Evolutionary conservation across 1,140 invertebrate genomes (phyloP).

Genomic region (Pseudobourletiella spinata): DNA sequence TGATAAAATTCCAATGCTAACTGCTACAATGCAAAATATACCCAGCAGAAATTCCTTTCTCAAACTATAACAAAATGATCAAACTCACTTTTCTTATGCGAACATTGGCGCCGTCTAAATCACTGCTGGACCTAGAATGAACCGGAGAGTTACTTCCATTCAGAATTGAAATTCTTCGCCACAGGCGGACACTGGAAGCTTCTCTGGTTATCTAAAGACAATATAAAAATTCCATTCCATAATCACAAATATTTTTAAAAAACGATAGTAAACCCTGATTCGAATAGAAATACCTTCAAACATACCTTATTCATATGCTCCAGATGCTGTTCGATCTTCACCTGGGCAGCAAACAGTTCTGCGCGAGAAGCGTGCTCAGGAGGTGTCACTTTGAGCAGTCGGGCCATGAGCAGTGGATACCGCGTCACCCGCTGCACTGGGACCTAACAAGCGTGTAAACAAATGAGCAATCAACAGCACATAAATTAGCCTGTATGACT

Average conservation of each 20-base stretch:
- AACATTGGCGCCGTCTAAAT: slow-evolving; percentile 29
- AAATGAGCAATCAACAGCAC: background rate
- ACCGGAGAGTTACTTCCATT: slow-evolving; percentile 41
- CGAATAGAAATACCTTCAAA: background rate
- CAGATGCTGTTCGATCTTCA: slow-evolving; percentile 84
- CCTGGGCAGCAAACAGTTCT: slow-evolving; percentile 68
- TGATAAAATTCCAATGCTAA: background rate
- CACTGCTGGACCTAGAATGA: slow-evolving; percentile 22
- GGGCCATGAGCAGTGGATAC: slow-evolving; percentile 81
- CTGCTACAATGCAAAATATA: background rate
- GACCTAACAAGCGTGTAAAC: slow-evolving; percentile 56
- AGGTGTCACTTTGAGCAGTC: slow-evolving; percentile 84
- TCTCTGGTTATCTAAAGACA: slow-evolving; percentile 63
- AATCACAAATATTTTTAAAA: background rate
- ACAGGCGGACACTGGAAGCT: slow-evolving; percentile 72
- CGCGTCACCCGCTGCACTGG: slow-evolving; percentile 83
- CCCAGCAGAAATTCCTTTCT: background rate
- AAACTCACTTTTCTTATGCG: slow-evolving; percentile 30
- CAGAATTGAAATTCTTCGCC: slow-evolving; percentile 76
- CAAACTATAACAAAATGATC: background rate
- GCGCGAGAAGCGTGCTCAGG: slow-evolving; percentile 62
- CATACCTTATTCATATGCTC: slow-evolving; percentile 85
- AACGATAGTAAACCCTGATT: background rate
- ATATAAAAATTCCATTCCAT: background rate
- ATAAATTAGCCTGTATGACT: background rate